Conservation (phyloP, 1,140 invertebrate genomes). For the Cephus cinctus region DNA sequence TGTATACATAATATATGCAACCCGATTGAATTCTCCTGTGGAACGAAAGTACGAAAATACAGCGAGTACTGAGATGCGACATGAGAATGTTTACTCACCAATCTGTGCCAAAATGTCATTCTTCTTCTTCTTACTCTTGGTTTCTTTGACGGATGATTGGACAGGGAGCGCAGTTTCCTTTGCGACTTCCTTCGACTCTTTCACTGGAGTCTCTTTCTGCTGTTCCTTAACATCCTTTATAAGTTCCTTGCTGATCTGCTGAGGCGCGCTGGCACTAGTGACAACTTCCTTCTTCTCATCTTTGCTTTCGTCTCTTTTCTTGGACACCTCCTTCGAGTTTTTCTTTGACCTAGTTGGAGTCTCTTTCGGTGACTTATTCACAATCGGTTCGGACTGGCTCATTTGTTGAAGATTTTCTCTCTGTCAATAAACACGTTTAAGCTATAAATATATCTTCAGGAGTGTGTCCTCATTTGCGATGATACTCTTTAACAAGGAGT, state of each 20-base stretch:
- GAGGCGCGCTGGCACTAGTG: conserved; percentile 15
- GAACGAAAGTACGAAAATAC: too few relatives aligned
- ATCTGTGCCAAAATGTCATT: conserved; percentile 56
- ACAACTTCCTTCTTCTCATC: conserved; percentile 16
- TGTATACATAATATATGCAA: too few relatives aligned
- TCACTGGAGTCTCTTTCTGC: conserved; percentile 35
- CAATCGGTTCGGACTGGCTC: conserved; percentile 29
- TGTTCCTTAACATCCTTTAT: conserved; percentile 42
- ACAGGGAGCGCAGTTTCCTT: conserved; percentile 16
- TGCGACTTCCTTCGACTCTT: conserved; percentile 31
- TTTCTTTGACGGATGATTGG: conserved; percentile 45
- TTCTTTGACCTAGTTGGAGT: conserved; percentile 48
- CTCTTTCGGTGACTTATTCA: conserved; percentile 46
- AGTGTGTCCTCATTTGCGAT: conserved; percentile 23
- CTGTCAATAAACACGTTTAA: conserved; percentile 24
- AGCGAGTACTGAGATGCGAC: too few relatives aligned
- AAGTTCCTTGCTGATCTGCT: conserved; percentile 34
- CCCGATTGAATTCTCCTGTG: too few relatives aligned
- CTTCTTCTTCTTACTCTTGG: conserved; percentile 59
- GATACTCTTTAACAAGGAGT: too few relatives aligned
- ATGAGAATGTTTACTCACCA: conserved; percentile 37
- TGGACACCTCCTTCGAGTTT: conserved; percentile 38
- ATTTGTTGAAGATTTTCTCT: conserved; percentile 44
- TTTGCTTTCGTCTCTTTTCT: conserved; percentile 43
- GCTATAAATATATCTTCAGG: conserved; percentile 21